Percentiles rank a stretch among this genome's conserved stretches.
These are phyloP conservation scores for Ophthalmolycus amberensis DNA, from an alignment of 2,113 vertebrate genomes.

Conservation along the genomic window DNA sequence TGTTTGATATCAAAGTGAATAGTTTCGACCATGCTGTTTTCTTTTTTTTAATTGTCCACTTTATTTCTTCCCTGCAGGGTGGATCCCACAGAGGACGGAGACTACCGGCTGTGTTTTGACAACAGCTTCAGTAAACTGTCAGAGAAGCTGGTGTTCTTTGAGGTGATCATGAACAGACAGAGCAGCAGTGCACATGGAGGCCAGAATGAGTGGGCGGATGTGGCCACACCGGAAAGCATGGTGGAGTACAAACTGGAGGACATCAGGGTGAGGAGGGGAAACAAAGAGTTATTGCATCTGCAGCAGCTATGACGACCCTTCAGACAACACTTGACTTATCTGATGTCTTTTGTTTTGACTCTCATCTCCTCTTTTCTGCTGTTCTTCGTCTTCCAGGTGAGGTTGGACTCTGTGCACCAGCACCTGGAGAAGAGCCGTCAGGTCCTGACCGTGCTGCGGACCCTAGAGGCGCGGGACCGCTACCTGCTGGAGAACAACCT, in stretches of 20 bases:
- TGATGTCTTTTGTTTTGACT: not conserved
- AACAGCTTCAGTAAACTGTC: conserved; percentile 91
- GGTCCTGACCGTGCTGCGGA: conserved; percentile 81
- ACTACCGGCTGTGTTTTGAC: conserved; percentile 93
- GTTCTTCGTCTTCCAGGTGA: conserved; percentile 73
- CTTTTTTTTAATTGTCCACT: not conserved
- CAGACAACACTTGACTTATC: not conserved
- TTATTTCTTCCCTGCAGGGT: conserved; percentile 75
- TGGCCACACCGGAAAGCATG: conserved; percentile 79
- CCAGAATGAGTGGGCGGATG: conserved; percentile 78
- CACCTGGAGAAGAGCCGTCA: conserved; percentile 86
- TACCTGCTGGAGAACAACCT: conserved; percentile 89
- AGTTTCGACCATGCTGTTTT: not conserved
- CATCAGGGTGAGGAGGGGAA: conserved; percentile 72
- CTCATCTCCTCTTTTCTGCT: not conserved
- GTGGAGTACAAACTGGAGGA: conserved; percentile 81
- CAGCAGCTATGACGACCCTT: not conserved
- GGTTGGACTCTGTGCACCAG: conserved; percentile 81
- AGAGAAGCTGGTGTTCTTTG: conserved; percentile 91
- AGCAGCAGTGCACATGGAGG: conserved; percentile 23
- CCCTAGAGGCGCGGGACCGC: conserved; percentile 88
- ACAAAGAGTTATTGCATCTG: not conserved
- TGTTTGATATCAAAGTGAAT: not conserved
- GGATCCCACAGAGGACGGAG: conserved; percentile 86
- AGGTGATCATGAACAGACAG: conserved; percentile 84